These are phyloP conservation scores for Vicugna pacos DNA, from an alignment of 2,113 vertebrate genomes.

Conservation along the genomic window DNA sequence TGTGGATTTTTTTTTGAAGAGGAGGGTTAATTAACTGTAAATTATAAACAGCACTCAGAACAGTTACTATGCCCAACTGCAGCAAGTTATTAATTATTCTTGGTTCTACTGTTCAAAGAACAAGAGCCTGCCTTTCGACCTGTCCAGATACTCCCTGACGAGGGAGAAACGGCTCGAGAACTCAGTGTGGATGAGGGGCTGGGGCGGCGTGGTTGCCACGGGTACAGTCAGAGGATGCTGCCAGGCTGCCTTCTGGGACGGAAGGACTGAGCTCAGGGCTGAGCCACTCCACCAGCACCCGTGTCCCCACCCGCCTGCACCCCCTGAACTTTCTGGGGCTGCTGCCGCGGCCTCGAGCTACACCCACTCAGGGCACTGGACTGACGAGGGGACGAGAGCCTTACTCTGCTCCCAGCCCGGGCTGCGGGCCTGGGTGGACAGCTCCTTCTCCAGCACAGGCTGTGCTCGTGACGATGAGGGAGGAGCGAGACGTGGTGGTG, in stretches of 20 bases:
- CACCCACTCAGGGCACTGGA: rapidly evolving
- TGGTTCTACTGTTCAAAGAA: constrained; percentile 68
- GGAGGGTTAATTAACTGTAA: constrained; percentile 81
- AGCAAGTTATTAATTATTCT: constrained; percentile 67
- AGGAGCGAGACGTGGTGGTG: rapidly evolving
- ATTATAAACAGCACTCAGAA: constrained; percentile 78
- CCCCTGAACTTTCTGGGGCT: no score
- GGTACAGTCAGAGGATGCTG: not conserved
- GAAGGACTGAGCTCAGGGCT: not conserved
- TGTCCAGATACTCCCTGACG: not conserved
- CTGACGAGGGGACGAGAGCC: not conserved
- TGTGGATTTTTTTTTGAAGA: not conserved
- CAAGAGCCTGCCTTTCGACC: constrained; percentile 74
- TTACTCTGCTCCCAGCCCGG: no score
- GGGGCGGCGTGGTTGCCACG: constrained; percentile 62
- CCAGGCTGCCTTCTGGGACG: not conserved
- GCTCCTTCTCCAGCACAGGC: not conserved
- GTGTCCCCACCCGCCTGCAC: rapidly evolving
- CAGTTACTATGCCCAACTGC: constrained; percentile 1
- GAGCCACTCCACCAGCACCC: rapidly evolving
- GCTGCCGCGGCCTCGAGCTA: rapidly evolving
- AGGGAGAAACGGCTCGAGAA: constrained; percentile 1
- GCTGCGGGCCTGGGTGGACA: not conserved
- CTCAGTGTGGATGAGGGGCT: constrained; percentile 41
- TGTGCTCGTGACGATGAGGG: not conserved